Evolutionary conservation across 1,140 invertebrate species (phyloP).

Genomic region (Bombus soroeensis): DNA sequence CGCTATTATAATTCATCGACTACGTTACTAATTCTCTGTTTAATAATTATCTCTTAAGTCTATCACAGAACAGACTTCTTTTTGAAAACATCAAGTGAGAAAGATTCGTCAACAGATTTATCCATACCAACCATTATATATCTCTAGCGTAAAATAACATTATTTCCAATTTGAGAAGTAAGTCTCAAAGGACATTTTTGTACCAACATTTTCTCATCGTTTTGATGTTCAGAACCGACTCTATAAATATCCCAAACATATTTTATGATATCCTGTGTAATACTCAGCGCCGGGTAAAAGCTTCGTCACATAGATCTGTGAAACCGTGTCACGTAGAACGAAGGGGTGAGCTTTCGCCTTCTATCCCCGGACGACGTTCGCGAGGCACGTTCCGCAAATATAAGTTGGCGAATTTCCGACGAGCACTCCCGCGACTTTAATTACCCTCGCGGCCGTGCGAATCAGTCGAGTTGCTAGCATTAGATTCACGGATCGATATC

Average conservation of each 20-base stretch:
- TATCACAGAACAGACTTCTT: too few species aligned
- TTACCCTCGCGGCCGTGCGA: not conserved
- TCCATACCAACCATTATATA: too few species aligned
- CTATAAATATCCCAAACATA: not conserved
- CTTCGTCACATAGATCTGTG: not conserved
- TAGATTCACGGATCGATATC: not conserved
- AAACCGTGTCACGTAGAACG: not conserved
- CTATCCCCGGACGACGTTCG: not conserved
- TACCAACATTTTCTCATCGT: not conserved
- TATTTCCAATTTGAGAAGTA: too few species aligned
- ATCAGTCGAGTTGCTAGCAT: not conserved
- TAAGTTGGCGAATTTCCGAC: conserved; percentile 44
- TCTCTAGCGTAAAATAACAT: too few species aligned
- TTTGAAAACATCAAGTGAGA: too few species aligned
- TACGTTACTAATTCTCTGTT: too few species aligned
- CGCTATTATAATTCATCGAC: too few species aligned
- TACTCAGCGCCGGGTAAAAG: not conserved
- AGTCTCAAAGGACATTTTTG: not conserved
- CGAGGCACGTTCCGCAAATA: conserved; percentile 35
- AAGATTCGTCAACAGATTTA: too few species aligned
- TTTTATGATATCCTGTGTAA: not conserved
- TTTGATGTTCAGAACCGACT: not conserved
- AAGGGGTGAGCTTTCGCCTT: not conserved
- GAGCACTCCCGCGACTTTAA: conserved; percentile 24
- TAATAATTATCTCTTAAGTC: too few species aligned